Conservation (phyloP, 1,140 invertebrate species). For the Macrobrachium nipponense region DNA sequence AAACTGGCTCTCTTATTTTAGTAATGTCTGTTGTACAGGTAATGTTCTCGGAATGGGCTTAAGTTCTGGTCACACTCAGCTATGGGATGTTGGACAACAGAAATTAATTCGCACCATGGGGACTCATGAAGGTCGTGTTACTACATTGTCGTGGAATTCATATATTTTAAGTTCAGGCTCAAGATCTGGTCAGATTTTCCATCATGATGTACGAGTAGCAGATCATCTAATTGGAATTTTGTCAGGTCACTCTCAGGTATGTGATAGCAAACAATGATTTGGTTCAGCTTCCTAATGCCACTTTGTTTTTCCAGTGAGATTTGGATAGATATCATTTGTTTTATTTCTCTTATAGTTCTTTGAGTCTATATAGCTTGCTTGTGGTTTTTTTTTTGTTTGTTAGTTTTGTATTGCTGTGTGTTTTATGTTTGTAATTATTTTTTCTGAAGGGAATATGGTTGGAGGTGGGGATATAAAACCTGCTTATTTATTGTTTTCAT, state of each 20-base stretch:
- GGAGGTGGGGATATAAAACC: too few species aligned
- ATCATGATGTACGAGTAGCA: conserved; percentile 93
- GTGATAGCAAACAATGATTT: neutral
- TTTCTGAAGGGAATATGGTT: too few species aligned
- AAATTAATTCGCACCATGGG: conserved; percentile 72
- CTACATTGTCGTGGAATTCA: conserved; percentile 91
- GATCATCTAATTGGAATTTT: conserved; percentile 84
- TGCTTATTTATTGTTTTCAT: too few species aligned
- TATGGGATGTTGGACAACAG: conserved; percentile 73
- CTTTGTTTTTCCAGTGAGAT: too few species aligned
- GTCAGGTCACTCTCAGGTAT: conserved; percentile 85
- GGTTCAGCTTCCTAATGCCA: too few species aligned
- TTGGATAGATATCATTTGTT: too few species aligned
- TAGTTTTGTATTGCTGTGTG: too few species aligned
- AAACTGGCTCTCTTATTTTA: too few species aligned
- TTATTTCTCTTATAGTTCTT: too few species aligned
- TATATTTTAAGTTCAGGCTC: conserved; percentile 88
- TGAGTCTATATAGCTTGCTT: too few species aligned
- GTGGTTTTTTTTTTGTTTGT: too few species aligned
- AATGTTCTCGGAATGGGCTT: conserved; percentile 84
- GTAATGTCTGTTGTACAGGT: conserved; percentile 33
- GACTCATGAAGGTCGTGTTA: conserved; percentile 85
- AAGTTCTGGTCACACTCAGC: conserved; percentile 77
- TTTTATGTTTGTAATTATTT: too few species aligned
- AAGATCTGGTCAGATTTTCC: conserved; percentile 88